Evolutionary conservation across 2,888 invertebrate species (phyloP).

Genomic region (Microchrysa polita): DNA sequence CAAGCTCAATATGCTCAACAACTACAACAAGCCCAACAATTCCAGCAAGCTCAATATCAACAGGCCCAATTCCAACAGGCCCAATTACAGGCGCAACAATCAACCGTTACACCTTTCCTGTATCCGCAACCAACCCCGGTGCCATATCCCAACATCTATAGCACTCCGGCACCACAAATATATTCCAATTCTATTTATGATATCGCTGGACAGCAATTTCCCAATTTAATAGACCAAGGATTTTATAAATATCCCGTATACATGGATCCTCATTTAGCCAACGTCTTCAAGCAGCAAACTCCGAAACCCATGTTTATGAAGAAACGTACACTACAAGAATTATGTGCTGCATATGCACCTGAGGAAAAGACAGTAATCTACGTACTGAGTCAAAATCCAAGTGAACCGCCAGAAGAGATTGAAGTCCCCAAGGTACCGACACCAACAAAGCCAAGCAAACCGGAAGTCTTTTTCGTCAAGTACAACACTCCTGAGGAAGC

Average conservation of each 20-base stretch:
- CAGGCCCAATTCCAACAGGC: conserved; percentile 10
- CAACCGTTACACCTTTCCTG: background rate
- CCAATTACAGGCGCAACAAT: background rate
- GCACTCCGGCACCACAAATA: conserved; percentile 20
- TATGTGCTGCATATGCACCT: conserved; percentile 42
- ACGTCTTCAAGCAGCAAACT: background rate
- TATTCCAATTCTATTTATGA: conserved; percentile 11
- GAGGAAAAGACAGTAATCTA: conserved; percentile 52
- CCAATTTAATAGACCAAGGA: conserved; percentile 33
- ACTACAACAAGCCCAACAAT: background rate
- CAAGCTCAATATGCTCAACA: background rate
- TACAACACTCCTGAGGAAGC: conserved; percentile 52
- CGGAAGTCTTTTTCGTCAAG: conserved; percentile 52
- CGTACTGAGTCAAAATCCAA: conserved; percentile 50
- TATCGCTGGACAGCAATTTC: conserved; percentile 18
- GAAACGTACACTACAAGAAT: conserved; percentile 42
- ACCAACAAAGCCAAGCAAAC: conserved; percentile 51
- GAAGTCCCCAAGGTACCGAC: conserved; percentile 44
- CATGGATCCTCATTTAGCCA: conserved; percentile 28
- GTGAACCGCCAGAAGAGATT: conserved; percentile 39
- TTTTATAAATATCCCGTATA: conserved; percentile 33
- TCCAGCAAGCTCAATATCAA: background rate
- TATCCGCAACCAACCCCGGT: conserved; percentile 1
- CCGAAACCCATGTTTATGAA: conserved; percentile 41
- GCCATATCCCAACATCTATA: conserved; percentile 21